Conservation (phyloP, 2,888 invertebrate genomes). For the Syrphus vitripennis region DNA sequence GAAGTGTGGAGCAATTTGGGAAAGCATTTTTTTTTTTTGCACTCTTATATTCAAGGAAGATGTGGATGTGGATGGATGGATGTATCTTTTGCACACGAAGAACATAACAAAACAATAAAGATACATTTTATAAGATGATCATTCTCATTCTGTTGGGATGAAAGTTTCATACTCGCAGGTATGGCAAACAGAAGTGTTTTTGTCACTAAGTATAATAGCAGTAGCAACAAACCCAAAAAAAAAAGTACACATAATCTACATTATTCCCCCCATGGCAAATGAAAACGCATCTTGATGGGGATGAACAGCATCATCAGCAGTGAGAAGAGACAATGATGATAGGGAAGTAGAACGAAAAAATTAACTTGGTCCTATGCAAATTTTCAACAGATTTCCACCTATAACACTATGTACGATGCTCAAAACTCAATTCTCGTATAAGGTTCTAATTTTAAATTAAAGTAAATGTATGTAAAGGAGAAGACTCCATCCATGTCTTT, state of each 20-base stretch:
- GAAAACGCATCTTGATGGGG: neutral
- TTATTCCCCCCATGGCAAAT: neutral
- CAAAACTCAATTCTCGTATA: constrained; percentile 14
- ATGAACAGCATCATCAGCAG: neutral
- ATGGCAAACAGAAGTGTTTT: neutral
- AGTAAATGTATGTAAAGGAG: constrained; percentile 13
- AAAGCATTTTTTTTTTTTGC: neutral
- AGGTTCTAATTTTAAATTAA: constrained; percentile 62
- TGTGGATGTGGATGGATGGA: neutral
- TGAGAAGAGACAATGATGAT: constrained; percentile 7
- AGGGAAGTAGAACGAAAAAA: constrained; percentile 14
- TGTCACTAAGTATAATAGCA: neutral
- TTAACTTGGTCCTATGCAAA: constrained; percentile 39
- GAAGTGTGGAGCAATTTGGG: constrained; percentile 18
- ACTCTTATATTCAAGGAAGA: neutral
- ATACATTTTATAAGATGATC: constrained; percentile 34
- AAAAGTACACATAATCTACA: neutral
- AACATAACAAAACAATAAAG: constrained; percentile 36
- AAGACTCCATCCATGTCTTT: constrained; percentile 49
- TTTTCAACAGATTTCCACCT: constrained; percentile 38
- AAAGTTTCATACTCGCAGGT: no score
- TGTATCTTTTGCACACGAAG: constrained; percentile 23
- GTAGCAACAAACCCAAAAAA: constrained; percentile 2
- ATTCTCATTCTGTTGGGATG: constrained; percentile 22
- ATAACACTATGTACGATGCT: constrained; percentile 15